Evolutionary conservation across 2,113 vertebrate genomes (phyloP), one percentile per base, ranked within the genome.

Genomic region (Leucoraja erinaceus): DNA sequence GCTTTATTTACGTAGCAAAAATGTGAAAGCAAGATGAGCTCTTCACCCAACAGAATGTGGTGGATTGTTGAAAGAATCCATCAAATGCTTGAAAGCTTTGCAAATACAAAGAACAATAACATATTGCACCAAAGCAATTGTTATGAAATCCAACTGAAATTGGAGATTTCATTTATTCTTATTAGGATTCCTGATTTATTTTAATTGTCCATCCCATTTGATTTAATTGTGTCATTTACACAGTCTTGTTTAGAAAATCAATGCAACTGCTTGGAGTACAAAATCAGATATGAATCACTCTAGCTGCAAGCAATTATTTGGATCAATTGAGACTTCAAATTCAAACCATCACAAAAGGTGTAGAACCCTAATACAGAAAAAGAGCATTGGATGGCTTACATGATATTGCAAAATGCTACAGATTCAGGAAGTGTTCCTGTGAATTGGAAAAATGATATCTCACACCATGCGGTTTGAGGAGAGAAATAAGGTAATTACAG

Each of bases 121-220:
- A 91, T 22, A 38, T 47, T 25, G 12, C 8, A 47, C 1, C 2
- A 54, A 14, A 54, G 22, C 54, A 91, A 91, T 54, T 91, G 66
- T 3, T 25, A 54, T 91, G 90, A 91, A 88, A 72, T 91, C 33
- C 38, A 91, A 12, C 68, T 72, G 33, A 91, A 54, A 74, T 72
- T 54, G 20, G 33, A 91, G 70, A 72, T 54, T 72, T 72, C 20
- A 72, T 74, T 91, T 74, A 31, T 47, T 91, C 47, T 91, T 90
- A 38, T 91, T 54, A 54, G 33, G 33, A 72, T 22, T 72, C 25
- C n/a, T 91, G 68, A 91, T 72, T 72, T 72, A 72, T 72, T 91
- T 74, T 91, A 91, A 91, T 91, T 91, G 90, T 20, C 33, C 72
- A 74, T 72, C 20, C 38, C 9, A 91, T 91, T 72, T 72, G 68